phyloP scores from a whole-genome alignment of 2,113 vertebrate species.

The Apodemus speciosus region DNA sequence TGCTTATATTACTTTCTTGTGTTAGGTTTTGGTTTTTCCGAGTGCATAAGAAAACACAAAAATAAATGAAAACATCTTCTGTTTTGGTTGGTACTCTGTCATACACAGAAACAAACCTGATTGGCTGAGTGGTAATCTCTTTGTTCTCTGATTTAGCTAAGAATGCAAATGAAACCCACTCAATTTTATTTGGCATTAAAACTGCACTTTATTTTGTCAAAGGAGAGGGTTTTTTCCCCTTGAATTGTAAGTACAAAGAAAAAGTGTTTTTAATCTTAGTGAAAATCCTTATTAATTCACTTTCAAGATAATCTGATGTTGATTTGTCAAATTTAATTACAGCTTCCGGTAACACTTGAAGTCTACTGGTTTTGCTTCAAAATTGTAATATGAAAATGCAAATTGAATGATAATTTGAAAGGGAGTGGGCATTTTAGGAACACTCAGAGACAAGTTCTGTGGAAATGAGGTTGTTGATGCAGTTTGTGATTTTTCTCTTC shows the following conservation, averaged over 20 bases:
- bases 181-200: constrained; percentile 89
- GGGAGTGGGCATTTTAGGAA: constrained; percentile 98
- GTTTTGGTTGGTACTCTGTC: constrained; percentile 87
- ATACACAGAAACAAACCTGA: constrained; percentile 84
- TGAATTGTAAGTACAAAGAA: constrained; percentile 88
- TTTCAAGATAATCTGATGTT: constrained; percentile 99
- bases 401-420: constrained; percentile 96
- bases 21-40: constrained; percentile 80
- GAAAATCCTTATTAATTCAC: constrained; percentile 96
- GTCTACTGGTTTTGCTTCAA: constrained; percentile 96
- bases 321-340: constrained; percentile 99
- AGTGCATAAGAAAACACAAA: constrained; percentile 78
- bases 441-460: constrained; percentile 94
- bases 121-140: constrained; percentile 88
- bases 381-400: constrained; percentile 99
- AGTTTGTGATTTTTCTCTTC: constrained; percentile 87
- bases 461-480: constrained; percentile 92
- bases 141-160: constrained; percentile 89
- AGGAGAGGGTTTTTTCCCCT: constrained; percentile 86
- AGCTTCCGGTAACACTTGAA: constrained; percentile 98
- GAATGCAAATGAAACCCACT: constrained; percentile 89
- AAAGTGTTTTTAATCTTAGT: constrained; percentile 91
- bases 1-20: constrained; percentile 79
- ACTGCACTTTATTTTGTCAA: constrained; percentile 88
- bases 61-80: constrained; percentile 85